Evolutionary conservation across 2,113 vertebrate species (phyloP).

Genomic region (Misgurnus anguillicaudatus): DNA sequence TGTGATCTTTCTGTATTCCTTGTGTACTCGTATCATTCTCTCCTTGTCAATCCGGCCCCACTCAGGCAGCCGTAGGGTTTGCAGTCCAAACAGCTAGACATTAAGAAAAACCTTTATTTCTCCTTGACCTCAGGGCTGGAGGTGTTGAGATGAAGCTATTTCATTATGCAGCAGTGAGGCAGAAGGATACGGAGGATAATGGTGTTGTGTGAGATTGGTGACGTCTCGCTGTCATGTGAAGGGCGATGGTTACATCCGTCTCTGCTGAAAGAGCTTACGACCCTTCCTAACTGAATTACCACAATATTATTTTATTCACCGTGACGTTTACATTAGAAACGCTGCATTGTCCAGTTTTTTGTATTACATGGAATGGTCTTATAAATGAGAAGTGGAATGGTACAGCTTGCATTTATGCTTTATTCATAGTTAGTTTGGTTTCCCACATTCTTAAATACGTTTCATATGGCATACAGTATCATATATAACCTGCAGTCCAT

Average conservation of each 20-base stretch:
- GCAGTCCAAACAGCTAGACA: not conserved
- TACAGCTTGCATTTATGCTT: too few relatives aligned
- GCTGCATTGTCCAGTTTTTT: too few relatives aligned
- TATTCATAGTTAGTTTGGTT: too few relatives aligned
- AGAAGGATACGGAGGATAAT: not conserved
- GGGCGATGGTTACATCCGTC: not conserved
- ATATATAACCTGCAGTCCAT: too few relatives aligned
- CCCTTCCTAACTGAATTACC: too few relatives aligned
- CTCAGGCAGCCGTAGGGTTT: conserved; percentile 30
- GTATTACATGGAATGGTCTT: too few relatives aligned
- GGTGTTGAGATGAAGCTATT: not conserved
- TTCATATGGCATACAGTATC: too few relatives aligned
- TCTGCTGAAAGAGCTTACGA: too few relatives aligned
- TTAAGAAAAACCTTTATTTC: not conserved
- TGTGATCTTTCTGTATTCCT: not conserved
- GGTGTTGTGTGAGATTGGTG: not conserved
- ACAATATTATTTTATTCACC: too few relatives aligned
- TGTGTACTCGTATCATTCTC: not conserved
- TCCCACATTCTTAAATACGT: too few relatives aligned
- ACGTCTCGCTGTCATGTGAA: not conserved
- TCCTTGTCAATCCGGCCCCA: conserved; percentile 3
- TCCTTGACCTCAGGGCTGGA: not conserved
- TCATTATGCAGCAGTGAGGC: not conserved
- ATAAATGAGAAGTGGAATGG: too few relatives aligned
- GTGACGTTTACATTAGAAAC: too few relatives aligned